Conservation (phyloP, 2,797 vertebrate genomes). For the Mormyrops attenuatus region DNA sequence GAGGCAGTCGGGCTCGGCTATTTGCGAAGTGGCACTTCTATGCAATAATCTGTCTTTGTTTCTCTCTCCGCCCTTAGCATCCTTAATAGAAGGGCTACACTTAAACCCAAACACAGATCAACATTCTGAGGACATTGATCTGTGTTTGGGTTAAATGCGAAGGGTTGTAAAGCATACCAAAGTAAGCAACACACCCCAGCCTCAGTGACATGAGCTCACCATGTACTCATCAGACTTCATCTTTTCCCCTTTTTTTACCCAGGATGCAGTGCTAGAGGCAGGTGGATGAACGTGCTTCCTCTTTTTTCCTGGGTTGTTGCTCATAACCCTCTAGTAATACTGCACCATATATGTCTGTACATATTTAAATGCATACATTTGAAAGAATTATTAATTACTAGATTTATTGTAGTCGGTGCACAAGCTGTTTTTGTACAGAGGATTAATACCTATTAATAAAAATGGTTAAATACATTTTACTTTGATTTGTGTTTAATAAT, state of each 20-base stretch:
- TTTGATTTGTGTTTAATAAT: neutral
- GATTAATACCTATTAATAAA: neutral
- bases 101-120: conserved; percentile 63
- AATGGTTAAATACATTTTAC: neutral
- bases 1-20: conserved; percentile 23
- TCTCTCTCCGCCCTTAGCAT: conserved; percentile 49
- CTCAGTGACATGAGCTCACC: neutral
- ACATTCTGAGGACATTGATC: conserved; percentile 59
- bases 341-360: neutral
- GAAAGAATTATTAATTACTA: neutral
- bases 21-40: conserved; percentile 51
- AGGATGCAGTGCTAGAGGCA: neutral
- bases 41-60: conserved; percentile 31
- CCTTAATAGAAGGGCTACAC: conserved; percentile 62
- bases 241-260: conserved; percentile 5
- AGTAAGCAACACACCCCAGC: neutral
- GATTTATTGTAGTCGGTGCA: neutral
- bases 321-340: neutral
- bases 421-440: neutral
- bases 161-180: conserved; percentile 37
- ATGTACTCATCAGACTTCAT: neutral
- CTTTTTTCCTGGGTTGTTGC: neutral
- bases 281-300: neutral
- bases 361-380: neutral
- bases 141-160: conserved; percentile 58